phyloP scores from a whole-genome alignment of 2,888 invertebrate species.

The Brachypterus glaber region DNA sequence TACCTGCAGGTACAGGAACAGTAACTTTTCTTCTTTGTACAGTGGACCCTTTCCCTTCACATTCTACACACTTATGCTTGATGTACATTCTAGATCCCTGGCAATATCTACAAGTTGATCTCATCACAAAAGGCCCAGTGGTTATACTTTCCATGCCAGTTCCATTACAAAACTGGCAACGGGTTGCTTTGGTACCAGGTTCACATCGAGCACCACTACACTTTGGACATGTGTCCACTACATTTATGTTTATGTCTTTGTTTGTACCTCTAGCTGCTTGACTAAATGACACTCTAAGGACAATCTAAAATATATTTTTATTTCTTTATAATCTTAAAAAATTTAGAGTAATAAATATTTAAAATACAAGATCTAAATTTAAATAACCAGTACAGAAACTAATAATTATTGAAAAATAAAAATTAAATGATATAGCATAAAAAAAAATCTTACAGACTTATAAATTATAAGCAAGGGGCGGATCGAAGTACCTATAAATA shows the following conservation, averaged over 20 bases:
- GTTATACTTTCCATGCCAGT: slow-evolving; percentile 87
- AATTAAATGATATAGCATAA: too few species aligned
- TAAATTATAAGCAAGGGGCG: too few species aligned
- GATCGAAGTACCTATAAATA: too few species aligned
- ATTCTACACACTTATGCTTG: slow-evolving; percentile 83
- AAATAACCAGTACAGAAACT: too few species aligned
- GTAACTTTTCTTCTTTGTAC: slow-evolving; percentile 82
- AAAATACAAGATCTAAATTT: too few species aligned
- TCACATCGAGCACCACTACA: slow-evolving; percentile 82
- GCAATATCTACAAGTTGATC: slow-evolving; percentile 88
- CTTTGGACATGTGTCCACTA: slow-evolving; percentile 85
- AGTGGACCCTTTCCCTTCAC: slow-evolving; percentile 77
- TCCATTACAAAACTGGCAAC: slow-evolving; percentile 90
- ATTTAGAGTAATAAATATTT: too few species aligned
- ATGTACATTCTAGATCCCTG: slow-evolving; percentile 79
- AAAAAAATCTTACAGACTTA: too few species aligned
- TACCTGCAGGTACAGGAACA: slow-evolving; percentile 85
- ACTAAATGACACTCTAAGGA: slow-evolving; percentile 81
- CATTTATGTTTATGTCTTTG: slow-evolving; percentile 85
- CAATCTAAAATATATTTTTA: slow-evolving; percentile 48
- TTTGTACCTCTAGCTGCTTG: slow-evolving; percentile 94
- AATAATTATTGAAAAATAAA: slow-evolving; percentile 5
- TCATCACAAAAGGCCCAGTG: slow-evolving; percentile 90
- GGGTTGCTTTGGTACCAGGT: slow-evolving; percentile 80
- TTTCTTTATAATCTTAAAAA: background rate